Base-by-base conservation (phyloP, 1,140 invertebrate genomes). In the Drosophila dunni region DNA sequence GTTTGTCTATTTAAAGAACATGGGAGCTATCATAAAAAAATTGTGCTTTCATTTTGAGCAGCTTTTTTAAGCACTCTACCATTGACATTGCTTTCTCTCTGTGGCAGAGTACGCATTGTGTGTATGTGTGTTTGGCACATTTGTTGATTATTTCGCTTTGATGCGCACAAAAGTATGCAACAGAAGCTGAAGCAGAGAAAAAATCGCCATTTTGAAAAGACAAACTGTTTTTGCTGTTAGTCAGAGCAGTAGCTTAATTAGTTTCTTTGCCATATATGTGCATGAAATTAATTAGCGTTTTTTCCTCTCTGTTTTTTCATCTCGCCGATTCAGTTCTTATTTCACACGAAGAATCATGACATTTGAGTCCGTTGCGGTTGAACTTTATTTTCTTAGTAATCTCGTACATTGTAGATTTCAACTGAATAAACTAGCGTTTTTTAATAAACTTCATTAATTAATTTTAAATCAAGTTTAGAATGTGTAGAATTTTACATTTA, bases 101-200 rank as follows among this genome's bases (percentile, higher is more conserved):
- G 5, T 48, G 38, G 38, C 11, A 40, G n/a, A 57, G 40, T 63
- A 36, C 50, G 61, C 57, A 56, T 67, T 7, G 20, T 65, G 54
- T 75, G 46, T 42, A 13, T 72, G 54, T 79, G 70, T 62, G 63
- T 68, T 54, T 70, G 81, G 81, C 81, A 88, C 82, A 88, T 86
- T 86, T 86, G 82, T 86, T 86, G 81, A 86, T 86, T 86, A 86
- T 88, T 86, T 86, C 79, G 82, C 83, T 86, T 86, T 86, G 82
- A 86, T 88, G 82, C 82, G 83, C 76, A 77, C 76, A 77, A 83
- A 72, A 86, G 82, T 79, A 79, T 88, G 79, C 76, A 86, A 64
- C 79, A 70, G 17, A 61, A 10, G 5, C 1, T n/a, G 45, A 48
- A 46, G 36, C 10, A 40, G 17, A 63, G 70, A 77, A 86, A 86